Evolutionary conservation across 2,797 vertebrate species (phyloP).

Genomic region (Australoheros facetus): DNA sequence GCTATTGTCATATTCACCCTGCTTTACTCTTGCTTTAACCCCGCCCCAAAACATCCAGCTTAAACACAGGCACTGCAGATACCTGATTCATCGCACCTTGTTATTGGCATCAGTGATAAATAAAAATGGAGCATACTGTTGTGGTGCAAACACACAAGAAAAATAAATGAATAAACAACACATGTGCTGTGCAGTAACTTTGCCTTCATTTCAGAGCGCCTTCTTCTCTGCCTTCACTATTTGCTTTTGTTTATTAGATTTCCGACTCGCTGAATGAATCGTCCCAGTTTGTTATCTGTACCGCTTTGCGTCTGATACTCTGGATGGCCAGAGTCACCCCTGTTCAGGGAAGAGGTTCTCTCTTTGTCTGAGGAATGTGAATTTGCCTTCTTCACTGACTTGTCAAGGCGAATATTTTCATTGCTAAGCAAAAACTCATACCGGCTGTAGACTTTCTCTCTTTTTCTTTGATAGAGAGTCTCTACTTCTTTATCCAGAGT

Average conservation of each 20-base stretch:
- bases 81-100: fast-evolving
- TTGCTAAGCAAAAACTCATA: conserved; percentile 56
- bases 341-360: conserved; percentile 5
- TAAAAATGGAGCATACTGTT: background rate
- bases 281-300: conserved; percentile 70
- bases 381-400: background rate
- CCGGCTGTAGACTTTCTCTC: conserved; percentile 61
- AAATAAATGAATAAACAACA: background rate
- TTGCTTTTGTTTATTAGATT: conserved; percentile 74
- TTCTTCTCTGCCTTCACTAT: background rate
- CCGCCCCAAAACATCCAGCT: fast-evolving
- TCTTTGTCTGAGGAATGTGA: conserved; percentile 31
- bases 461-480: background rate
- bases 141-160: background rate
- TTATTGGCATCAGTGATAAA: background rate
- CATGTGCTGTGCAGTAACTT: fast-evolving
- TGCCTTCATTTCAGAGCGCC: background rate
- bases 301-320: conserved; percentile 28
- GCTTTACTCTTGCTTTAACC: background rate
- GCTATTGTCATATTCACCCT: background rate
- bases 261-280: conserved; percentile 77
- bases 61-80: background rate
- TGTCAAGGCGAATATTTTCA: conserved; percentile 30
- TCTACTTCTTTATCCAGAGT: background rate
- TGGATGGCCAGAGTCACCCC: background rate